A percentile compares a stretch with the other conserved stretches of the same genome.
Conservation (phyloP, 2,797 vertebrate genomes). For the Acrossocheilus fasciatus region DNA sequence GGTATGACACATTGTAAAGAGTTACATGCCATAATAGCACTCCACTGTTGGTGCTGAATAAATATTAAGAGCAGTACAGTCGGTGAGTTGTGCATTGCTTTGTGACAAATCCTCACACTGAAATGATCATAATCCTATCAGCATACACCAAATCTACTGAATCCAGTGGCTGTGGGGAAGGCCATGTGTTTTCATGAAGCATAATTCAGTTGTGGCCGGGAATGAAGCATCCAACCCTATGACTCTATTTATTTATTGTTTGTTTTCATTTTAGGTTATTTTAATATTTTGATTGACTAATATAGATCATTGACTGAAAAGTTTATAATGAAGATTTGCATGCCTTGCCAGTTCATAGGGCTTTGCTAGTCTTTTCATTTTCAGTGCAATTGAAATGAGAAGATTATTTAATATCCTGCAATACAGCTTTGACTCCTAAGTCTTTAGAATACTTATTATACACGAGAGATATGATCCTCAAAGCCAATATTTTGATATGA, state of each 20-base stretch:
- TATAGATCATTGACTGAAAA: not conserved
- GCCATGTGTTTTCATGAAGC: not conserved
- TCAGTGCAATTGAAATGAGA: not conserved
- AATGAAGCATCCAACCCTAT: not conserved
- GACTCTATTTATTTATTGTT: not conserved
- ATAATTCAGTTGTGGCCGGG: not conserved
- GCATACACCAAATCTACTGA: constrained; percentile 5
- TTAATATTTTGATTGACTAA: not conserved
- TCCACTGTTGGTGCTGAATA: not conserved
- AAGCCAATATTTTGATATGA: constrained; percentile 13
- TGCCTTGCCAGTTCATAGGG: not conserved
- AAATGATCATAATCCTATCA: constrained; percentile 32
- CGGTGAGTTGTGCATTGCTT: not conserved
- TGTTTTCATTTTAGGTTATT: not conserved
- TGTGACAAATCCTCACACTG: constrained; percentile 13
- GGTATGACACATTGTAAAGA: constrained; percentile 61
- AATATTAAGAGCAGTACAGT: not conserved
- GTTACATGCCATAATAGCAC: not conserved
- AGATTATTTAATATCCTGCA: constrained; percentile 13
- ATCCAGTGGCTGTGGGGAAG: not conserved
- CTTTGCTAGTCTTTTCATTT: not conserved
- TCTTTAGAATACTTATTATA: constrained; percentile 1
- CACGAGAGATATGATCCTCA: not conserved
- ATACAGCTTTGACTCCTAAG: not conserved
- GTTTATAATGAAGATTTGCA: not conserved